phyloP scores from a whole-genome alignment of 2,113 vertebrate genomes.

The Myocastor coypus region DNA sequence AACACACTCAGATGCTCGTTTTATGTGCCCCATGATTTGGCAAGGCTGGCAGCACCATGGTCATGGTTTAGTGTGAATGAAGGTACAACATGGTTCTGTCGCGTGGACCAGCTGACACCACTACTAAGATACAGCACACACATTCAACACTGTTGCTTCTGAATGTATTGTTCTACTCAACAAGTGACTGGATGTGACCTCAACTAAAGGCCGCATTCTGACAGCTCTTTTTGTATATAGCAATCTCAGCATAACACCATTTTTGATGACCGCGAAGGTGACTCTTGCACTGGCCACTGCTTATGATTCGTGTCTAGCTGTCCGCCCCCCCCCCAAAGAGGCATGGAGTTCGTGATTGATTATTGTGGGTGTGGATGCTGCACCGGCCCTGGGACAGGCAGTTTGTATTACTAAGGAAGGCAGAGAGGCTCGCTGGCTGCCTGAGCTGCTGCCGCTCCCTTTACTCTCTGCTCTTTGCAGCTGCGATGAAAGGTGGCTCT shows the following conservation, averaged over 20 bases:
- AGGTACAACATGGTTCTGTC: not conserved
- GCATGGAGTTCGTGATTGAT: too few relatives aligned
- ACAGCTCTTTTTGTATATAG: not conserved
- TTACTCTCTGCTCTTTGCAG: too few relatives aligned
- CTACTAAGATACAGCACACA: not conserved
- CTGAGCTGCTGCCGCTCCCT: too few relatives aligned
- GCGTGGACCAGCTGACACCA: not conserved
- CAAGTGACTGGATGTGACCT: not conserved
- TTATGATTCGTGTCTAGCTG: too few relatives aligned
- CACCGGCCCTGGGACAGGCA: too few relatives aligned
- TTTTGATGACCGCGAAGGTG: not conserved
- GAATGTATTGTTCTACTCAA: not conserved
- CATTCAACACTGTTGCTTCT: not conserved
- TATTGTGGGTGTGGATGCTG: too few relatives aligned
- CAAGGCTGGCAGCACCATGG: not conserved
- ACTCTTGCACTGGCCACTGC: not conserved
- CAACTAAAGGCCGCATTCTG: not conserved
- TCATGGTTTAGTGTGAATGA: not conserved
- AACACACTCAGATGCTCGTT: not conserved
- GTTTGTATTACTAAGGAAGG: too few relatives aligned
- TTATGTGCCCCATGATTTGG: not conserved
- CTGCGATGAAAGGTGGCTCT: too few relatives aligned
- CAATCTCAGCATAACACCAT: not conserved
- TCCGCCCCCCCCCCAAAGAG: too few relatives aligned
- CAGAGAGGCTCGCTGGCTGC: too few relatives aligned